These are phyloP conservation scores for Pseudochirops corinnae DNA, from an alignment of 2,797 vertebrate species.

Conservation along the genomic window DNA sequence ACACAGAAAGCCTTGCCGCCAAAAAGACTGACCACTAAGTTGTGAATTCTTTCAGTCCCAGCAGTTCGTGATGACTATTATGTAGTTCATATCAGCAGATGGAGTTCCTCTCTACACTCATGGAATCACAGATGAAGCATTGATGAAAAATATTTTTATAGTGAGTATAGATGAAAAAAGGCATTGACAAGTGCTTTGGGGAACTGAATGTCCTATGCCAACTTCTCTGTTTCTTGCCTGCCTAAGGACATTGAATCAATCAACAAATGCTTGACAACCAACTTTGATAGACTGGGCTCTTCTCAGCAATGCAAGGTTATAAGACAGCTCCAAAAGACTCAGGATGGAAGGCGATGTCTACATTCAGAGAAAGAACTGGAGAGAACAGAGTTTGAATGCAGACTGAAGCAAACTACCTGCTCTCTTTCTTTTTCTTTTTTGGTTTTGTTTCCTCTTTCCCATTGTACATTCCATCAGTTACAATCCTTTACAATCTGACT, in stretches of 20 bases:
- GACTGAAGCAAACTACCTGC: too few species aligned
- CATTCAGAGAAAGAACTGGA: too few species aligned
- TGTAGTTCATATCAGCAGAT: background rate
- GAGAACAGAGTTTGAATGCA: too few species aligned
- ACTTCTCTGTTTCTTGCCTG: conserved; percentile 1
- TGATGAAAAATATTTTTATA: background rate
- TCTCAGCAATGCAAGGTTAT: too few species aligned
- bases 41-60: background rate
- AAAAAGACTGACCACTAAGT: background rate
- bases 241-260: background rate
- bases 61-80: background rate
- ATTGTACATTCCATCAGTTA: too few species aligned
- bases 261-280: background rate
- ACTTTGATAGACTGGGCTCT: too few species aligned
- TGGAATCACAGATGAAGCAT: background rate
- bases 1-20: background rate
- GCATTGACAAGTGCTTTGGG: background rate
- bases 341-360: too few species aligned
- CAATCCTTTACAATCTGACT: too few species aligned
- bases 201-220: background rate
- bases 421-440: too few species aligned
- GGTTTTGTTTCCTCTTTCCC: too few species aligned
- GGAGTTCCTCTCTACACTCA: background rate
- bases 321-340: too few species aligned
- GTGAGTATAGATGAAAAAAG: background rate